Evolutionary conservation across 2,113 vertebrate genomes (phyloP).

Genomic region (Periophthalmodon schlosseri): DNA sequence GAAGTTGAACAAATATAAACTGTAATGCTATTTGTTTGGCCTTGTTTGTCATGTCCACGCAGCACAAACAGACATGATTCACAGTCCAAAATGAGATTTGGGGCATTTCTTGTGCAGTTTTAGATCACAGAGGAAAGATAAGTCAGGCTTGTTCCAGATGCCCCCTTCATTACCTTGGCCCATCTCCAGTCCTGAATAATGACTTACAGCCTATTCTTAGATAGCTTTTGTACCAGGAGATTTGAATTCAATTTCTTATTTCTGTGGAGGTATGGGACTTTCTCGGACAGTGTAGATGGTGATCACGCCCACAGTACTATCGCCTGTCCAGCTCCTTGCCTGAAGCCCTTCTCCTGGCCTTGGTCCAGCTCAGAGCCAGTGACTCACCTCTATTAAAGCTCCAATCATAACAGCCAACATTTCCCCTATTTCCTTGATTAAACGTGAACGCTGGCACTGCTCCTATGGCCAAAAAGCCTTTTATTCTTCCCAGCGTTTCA

Average conservation of each 20-base stretch:
- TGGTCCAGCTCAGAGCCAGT: conserved; percentile 56
- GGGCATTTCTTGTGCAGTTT: conserved; percentile 24
- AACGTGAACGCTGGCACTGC: conserved; percentile 59
- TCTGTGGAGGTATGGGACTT: conserved; percentile 23
- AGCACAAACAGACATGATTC: not conserved
- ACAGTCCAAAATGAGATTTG: conserved; percentile 16
- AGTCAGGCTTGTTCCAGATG: conserved; percentile 53
- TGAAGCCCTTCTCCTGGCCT: conserved; percentile 54
- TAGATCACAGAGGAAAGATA: conserved; percentile 46
- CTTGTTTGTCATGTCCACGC: not conserved
- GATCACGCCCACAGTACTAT: conserved; percentile 43
- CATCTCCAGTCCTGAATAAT: conserved; percentile 49
- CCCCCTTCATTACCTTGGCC: conserved; percentile 53
- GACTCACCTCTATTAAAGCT: conserved; percentile 74
- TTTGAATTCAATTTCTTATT: conserved; percentile 47
- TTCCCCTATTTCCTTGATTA: conserved; percentile 76
- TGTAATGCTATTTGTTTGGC: not conserved
- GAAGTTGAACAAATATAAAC: not conserved
- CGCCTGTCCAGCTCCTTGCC: conserved; percentile 35
- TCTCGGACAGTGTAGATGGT: conserved; percentile 28
- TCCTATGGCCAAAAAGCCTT: conserved; percentile 70
- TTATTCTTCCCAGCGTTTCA: conserved; percentile 64
- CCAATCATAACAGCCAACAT: conserved; percentile 56
- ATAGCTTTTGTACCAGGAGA: conserved; percentile 48
- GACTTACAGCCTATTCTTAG: conserved; percentile 44